Base-by-base conservation (phyloP, 1,140 invertebrate species). In the Chironomus striatipennis region DNA sequence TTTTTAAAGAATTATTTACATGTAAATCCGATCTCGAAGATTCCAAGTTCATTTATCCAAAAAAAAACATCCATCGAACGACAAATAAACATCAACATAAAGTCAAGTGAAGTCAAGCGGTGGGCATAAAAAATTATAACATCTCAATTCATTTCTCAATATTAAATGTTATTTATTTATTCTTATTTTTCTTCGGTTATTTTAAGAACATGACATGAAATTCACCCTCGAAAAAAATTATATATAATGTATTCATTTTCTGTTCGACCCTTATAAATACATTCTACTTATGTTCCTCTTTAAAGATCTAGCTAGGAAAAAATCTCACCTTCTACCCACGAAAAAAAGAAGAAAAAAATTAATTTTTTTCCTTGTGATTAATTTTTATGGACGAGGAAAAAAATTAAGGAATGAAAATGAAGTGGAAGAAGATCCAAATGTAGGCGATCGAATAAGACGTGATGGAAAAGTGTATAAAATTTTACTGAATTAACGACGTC, bases 291-390 rank as follows among this genome's bases (percentile, higher is more conserved):
- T 15, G 47, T 15, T 57, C n/a, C 47, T n/a, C n/a, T 57, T 15
- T 10, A 12, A n/a, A n/a, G n/a, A n/a, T n/a, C n/a, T n/a, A n/a
- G n/a, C n/a, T n/a, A n/a, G n/a, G n/a, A n/a, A n/a, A n/a, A n/a
- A n/a, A n/a, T 20, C 17, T 70, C 65, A 70, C 65, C 65, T 70
- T 70, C 47, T 7, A 10, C n/a, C n/a, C 47, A 12, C 47, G 9
- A 12, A n/a, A n/a, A 10, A 12, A 5, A 34, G 5, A 34, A 34
- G 2, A 34, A 21, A 70, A 21, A 70, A 70, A 70, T 70, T 70
- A 70, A 70, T 70, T 70, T 70, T 70, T 70, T 70, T 70, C 24
- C 65, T 18, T 70, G 65, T 70, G 65, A 70, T 70, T 70, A 70
- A 70, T 70, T 70, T 70, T 70, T 70, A 70, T 17, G 47, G 15